Evolutionary conservation across 2,888 invertebrate genomes (phyloP).

Genomic region (Philereme transversata): DNA sequence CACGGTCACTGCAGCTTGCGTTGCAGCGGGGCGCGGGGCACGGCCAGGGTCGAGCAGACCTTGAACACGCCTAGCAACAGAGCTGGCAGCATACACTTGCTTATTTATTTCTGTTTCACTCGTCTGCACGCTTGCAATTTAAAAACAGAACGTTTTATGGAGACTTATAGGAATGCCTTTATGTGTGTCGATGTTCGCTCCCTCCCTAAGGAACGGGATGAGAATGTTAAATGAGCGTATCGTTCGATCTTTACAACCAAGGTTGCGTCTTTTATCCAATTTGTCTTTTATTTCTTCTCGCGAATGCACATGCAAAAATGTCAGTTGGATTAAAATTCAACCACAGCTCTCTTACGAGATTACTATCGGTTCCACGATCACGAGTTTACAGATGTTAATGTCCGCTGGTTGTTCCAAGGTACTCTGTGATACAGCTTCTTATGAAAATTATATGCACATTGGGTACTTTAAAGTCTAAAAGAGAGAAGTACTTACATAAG

Average conservation of each 20-base stretch:
- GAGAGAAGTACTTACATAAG: too few species aligned
- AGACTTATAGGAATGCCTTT: constrained; percentile 58
- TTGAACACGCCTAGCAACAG: constrained; percentile 80
- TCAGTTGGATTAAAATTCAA: constrained; percentile 20
- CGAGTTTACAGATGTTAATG: constrained; percentile 23
- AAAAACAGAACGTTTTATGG: constrained; percentile 69
- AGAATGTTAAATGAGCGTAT: constrained; percentile 45
- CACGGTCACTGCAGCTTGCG: constrained; percentile 59
- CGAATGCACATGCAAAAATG: constrained; percentile 17
- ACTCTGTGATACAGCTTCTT: background rate
- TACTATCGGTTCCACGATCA: constrained; percentile 26
- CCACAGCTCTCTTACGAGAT: constrained; percentile 32
- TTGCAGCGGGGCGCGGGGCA: constrained; percentile 57
- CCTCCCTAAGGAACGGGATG: constrained; percentile 33
- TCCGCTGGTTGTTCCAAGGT: constrained; percentile 7
- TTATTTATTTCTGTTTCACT: constrained; percentile 77
- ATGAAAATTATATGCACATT: too few species aligned
- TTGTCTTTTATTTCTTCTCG: constrained; percentile 1
- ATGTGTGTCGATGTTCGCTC: constrained; percentile 43
- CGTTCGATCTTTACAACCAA: constrained; percentile 36
- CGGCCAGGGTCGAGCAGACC: constrained; percentile 74
- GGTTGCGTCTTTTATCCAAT: background rate
- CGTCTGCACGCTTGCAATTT: constrained; percentile 73
- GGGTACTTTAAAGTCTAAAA: too few species aligned
- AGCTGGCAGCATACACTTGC: constrained; percentile 56